Conservation (phyloP, 2,888 invertebrate species). For the Seira ritae region DNA sequence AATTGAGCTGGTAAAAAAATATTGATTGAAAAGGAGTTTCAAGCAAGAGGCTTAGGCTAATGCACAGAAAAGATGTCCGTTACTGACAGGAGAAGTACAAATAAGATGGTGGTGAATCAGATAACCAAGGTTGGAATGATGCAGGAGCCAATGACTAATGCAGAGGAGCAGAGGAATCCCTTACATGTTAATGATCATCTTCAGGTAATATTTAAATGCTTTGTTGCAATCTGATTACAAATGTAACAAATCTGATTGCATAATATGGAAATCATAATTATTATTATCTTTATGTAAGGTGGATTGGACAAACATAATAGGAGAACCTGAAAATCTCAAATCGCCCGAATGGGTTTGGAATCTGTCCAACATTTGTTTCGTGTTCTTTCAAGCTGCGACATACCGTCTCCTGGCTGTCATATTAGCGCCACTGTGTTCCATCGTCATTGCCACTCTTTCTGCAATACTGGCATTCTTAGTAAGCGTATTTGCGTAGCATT, state of each 20-base stretch:
- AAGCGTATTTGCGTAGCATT: too few relatives aligned
- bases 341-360: conserved; percentile 70
- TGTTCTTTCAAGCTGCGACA: conserved; percentile 63
- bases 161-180: conserved; percentile 38
- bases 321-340: conserved; percentile 69
- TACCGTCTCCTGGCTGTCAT: conserved; percentile 69
- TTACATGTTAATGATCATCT: conserved; percentile 44
- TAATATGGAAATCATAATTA: too few relatives aligned
- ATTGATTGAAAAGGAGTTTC: too few relatives aligned
- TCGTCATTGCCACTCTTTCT: conserved; percentile 66
- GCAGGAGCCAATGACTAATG: conserved; percentile 10
- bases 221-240: background rate
- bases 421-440: conserved; percentile 64
- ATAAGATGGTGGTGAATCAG: conserved; percentile 37
- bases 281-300: conserved; percentile 56
- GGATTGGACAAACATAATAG: conserved; percentile 66
- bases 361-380: conserved; percentile 61
- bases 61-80: too few relatives aligned
- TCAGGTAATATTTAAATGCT: conserved; percentile 30
- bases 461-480: conserved; percentile 69
- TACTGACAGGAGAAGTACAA: conserved; percentile 26
- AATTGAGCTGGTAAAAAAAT: too few relatives aligned
- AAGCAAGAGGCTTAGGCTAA: too few relatives aligned
- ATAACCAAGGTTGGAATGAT: conserved; percentile 31
- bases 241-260: too few relatives aligned